Conservation (phyloP, 2,113 vertebrate genomes). For the Odocoileus virginianus region DNA sequence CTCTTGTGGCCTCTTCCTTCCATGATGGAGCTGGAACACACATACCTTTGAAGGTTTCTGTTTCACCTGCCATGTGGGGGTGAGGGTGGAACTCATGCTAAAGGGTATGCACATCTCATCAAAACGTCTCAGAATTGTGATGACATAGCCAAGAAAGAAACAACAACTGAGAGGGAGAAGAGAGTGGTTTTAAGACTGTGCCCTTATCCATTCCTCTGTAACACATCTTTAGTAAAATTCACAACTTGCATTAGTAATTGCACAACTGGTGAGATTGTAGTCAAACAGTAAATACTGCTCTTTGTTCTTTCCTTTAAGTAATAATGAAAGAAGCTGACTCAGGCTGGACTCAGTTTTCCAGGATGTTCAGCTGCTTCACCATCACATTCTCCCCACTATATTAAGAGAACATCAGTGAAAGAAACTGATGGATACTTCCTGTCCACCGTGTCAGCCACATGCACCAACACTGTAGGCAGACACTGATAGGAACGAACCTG, state of each 20-base stretch:
- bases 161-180: background rate
- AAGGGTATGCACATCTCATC: background rate
- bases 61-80: fast-evolving
- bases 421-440: background rate
- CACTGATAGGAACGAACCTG: background rate
- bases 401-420: background rate
- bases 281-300: background rate
- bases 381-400: background rate
- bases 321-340: background rate
- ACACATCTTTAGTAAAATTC: background rate
- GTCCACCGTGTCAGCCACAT: background rate
- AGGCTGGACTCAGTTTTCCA: background rate
- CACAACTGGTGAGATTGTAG: background rate
- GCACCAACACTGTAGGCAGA: background rate
- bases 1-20: background rate
- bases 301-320: background rate
- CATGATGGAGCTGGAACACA: background rate
- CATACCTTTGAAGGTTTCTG: fast-evolving
- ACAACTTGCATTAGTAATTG: background rate
- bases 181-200: background rate
- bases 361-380: background rate
- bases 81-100: background rate
- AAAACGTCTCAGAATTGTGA: background rate
- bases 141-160: background rate
- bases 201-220: background rate